Evolutionary conservation across 2,888 invertebrate genomes (phyloP).

Genomic region (Lepidonotus clava): DNA sequence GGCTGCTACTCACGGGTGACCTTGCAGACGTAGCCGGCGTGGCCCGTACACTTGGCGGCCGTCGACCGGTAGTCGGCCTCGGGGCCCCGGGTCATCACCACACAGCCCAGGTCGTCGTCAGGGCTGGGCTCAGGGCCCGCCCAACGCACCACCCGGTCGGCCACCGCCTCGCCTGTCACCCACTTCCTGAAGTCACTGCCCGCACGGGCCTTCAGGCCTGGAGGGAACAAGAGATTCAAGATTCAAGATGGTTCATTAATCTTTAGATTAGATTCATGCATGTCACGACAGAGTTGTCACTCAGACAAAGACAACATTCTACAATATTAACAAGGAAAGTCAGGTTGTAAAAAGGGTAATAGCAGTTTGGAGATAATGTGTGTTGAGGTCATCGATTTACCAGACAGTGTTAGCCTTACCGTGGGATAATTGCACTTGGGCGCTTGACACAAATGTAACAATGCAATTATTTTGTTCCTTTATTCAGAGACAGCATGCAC

Average conservation of each 20-base stretch:
- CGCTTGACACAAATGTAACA: background rate
- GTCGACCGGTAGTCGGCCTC: background rate
- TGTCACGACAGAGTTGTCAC: too few relatives aligned
- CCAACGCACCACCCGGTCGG: background rate
- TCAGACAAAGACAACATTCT: too few relatives aligned
- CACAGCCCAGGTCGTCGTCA: conserved; percentile 19
- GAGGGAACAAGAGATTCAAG: too few relatives aligned
- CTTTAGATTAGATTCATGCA: too few relatives aligned
- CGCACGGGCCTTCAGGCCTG: background rate
- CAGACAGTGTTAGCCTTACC: too few relatives aligned
- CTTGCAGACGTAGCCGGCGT: conserved; percentile 10
- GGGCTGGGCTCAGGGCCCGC: background rate
- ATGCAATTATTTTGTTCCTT: background rate
- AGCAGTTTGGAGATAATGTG: too few relatives aligned
- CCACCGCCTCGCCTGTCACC: background rate
- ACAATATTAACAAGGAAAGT: too few relatives aligned
- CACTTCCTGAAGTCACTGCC: background rate
- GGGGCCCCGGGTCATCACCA: background rate
- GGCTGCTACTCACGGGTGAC: background rate
- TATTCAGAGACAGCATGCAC: too few relatives aligned
- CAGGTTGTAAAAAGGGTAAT: too few relatives aligned
- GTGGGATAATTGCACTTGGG: too few relatives aligned
- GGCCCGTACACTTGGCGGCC: background rate
- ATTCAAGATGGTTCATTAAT: too few relatives aligned
- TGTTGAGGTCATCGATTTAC: too few relatives aligned